Evolutionary conservation across 2,797 vertebrate genomes (phyloP).

Genomic region (Podarcis siculus): DNA sequence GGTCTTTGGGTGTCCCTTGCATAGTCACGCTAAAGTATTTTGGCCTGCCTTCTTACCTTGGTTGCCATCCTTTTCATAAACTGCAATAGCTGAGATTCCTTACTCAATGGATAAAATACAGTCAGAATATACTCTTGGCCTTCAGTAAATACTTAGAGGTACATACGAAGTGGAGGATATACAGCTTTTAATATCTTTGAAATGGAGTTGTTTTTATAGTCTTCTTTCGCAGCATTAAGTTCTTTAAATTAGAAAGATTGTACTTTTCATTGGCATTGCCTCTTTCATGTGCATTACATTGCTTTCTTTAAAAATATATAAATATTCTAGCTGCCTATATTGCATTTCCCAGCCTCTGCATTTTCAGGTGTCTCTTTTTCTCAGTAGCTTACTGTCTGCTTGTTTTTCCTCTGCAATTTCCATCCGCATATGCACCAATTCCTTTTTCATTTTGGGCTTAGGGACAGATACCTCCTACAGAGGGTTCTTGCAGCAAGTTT

Average conservation of each 20-base stretch:
- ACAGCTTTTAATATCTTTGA: background rate
- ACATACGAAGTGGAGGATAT: background rate
- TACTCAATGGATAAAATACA: background rate
- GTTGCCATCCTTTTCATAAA: background rate
- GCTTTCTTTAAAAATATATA: background rate
- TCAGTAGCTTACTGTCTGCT: background rate
- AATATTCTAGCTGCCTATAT: background rate
- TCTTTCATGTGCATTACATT: background rate
- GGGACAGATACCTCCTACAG: background rate
- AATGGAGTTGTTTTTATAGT: background rate
- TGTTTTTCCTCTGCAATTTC: background rate
- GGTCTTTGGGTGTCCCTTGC: background rate
- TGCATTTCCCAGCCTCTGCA: background rate
- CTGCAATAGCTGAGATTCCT: background rate
- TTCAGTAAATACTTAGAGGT: background rate
- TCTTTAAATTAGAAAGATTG: background rate
- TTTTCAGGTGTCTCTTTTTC: background rate
- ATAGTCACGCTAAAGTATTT: background rate
- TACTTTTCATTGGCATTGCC: background rate
- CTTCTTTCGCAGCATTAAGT: background rate
- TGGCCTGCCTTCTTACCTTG: background rate
- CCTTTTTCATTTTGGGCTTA: background rate
- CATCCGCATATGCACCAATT: background rate
- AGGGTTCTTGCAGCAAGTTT: background rate
- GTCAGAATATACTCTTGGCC: background rate